Conservation (phyloP, 2,888 invertebrate genomes). For the Allolobophora icterica region DNA sequence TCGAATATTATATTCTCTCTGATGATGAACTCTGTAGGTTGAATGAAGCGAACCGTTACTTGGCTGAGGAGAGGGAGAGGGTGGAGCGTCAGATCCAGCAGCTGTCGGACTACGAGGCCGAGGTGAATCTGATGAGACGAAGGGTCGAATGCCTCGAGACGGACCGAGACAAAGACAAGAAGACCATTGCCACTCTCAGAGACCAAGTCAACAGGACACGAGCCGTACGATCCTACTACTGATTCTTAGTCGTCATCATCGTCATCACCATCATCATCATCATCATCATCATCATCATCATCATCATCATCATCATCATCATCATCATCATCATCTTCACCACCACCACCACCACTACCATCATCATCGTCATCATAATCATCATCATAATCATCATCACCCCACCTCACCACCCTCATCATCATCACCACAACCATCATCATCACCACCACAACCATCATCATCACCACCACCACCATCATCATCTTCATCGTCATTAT, state of each 20-base stretch:
- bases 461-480: no score
- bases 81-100: constrained; percentile 66
- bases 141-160: constrained; percentile 57
- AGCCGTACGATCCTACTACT: constrained; percentile 50
- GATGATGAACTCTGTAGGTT: background rate
- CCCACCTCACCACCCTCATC: constrained; percentile 37
- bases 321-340: constrained; percentile 38
- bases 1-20: no score
- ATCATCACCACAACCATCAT: constrained; percentile 20
- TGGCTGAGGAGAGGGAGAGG: constrained; percentile 59
- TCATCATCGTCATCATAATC: constrained; percentile 32
- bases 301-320: constrained; percentile 35
- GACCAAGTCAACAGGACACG: constrained; percentile 59
- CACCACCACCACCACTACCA: constrained; percentile 32
- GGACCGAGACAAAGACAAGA: constrained; percentile 62
- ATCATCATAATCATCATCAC: constrained; percentile 37
- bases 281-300: constrained; percentile 38
- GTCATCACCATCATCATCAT: constrained; percentile 38
- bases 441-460: background rate
- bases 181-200: constrained; percentile 60
- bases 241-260: constrained; percentile 30
- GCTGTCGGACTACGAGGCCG: constrained; percentile 66
- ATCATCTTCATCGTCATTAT: no score
- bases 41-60: constrained; percentile 31
- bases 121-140: constrained; percentile 65